These are phyloP conservation scores for Trileptium ribeirensis DNA, from an alignment of 2,888 invertebrate species.

Conservation along the genomic window DNA sequence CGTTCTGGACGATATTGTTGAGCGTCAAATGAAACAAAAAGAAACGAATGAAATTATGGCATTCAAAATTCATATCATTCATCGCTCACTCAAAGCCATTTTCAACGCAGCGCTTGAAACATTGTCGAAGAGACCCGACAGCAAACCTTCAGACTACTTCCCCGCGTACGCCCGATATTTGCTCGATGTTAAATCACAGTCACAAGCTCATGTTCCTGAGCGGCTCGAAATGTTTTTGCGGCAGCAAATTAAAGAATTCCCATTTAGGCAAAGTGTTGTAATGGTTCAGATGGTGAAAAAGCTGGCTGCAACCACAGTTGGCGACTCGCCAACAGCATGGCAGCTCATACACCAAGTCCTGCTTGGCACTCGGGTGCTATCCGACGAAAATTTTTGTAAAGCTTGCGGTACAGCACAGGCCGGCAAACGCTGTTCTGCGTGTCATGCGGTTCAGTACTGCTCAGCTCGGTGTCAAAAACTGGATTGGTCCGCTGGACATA, in stretches of 20 bases:
- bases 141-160: neutral
- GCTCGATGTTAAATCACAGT: conserved; percentile 31
- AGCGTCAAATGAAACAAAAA: conserved; percentile 72
- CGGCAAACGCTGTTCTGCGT: conserved; percentile 85
- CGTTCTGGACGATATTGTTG: conserved; percentile 73
- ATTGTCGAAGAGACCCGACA: neutral
- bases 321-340: conserved; percentile 35
- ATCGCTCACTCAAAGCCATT: conserved; percentile 42
- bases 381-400: conserved; percentile 64
- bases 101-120: conserved; percentile 41
- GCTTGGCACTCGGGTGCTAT: conserved; percentile 45
- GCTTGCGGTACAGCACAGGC: conserved; percentile 83
- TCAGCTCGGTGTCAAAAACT: conserved; percentile 85
- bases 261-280: conserved; percentile 77
- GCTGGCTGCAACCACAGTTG: conserved; percentile 32
- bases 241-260: conserved; percentile 79
- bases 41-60: conserved; percentile 72
- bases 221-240: conserved; percentile 66
- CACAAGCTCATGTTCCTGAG: conserved; percentile 58
- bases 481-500: conserved; percentile 59
- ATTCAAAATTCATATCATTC: conserved; percentile 47
- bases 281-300: conserved; percentile 64
- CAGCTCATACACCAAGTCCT: conserved; percentile 44
- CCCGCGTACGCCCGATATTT: neutral
- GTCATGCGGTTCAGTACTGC: conserved; percentile 74